Evolutionary conservation across 2,797 vertebrate species (phyloP).

Genomic region (Chiloscyllium punctatum): DNA sequence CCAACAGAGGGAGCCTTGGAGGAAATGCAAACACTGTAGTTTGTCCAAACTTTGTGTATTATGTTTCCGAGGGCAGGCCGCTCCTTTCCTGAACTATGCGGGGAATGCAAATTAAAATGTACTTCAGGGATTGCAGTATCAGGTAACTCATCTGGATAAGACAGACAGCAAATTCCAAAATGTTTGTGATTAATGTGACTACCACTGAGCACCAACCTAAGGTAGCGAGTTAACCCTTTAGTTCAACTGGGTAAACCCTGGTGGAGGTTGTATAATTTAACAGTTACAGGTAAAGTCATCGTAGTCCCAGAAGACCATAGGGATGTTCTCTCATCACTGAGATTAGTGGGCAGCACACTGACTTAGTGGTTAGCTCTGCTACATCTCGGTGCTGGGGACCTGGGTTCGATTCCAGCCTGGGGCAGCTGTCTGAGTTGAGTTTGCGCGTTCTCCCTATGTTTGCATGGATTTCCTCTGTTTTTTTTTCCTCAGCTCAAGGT

Average conservation of each 20-base stretch:
- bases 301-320: too few relatives aligned
- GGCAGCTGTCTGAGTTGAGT: too few relatives aligned
- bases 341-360: too few relatives aligned
- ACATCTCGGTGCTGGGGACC: too few relatives aligned
- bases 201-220: not conserved
- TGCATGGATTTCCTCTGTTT: too few relatives aligned
- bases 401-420: too few relatives aligned
- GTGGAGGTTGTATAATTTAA: not conserved
- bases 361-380: too few relatives aligned
- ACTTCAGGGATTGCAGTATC: not conserved
- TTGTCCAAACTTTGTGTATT: not conserved
- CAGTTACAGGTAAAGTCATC: too few relatives aligned
- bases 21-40: not conserved
- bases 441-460: too few relatives aligned
- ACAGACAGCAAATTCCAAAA: not conserved
- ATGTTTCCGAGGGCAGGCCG: not conserved
- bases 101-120: not conserved
- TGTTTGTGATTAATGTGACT: not conserved
- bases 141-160: not conserved
- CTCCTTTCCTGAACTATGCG: not conserved
- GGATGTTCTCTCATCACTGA: too few relatives aligned
- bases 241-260: not conserved
- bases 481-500: too few relatives aligned
- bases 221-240: not conserved
- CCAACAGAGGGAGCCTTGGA: not conserved